Evolutionary conservation across 2,113 vertebrate species (phyloP).

Genomic region (Pedetes capensis): DNA sequence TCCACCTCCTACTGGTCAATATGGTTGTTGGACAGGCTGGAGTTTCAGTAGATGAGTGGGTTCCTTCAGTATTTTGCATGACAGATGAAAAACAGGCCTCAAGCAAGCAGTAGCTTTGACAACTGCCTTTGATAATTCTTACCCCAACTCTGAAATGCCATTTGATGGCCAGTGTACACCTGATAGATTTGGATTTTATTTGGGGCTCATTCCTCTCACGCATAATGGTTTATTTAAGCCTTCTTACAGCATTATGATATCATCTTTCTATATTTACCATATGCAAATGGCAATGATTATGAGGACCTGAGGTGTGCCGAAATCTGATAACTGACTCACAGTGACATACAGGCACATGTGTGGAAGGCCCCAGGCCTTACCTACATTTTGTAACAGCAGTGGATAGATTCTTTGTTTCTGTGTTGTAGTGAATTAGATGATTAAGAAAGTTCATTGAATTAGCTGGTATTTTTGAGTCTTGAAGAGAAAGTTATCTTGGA

Average conservation of each 20-base stretch:
- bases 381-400: background rate
- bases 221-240: conserved; percentile 20
- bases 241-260: background rate
- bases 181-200: background rate
- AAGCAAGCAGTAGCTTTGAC: background rate
- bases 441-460: conserved; percentile 35
- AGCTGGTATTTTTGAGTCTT: conserved; percentile 33
- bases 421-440: conserved; percentile 14
- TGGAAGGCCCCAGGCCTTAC: background rate
- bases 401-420: background rate
- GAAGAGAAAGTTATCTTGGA: conserved; percentile 16
- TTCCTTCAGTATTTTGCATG: background rate
- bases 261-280: conserved; percentile 1
- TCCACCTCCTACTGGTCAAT: background rate
- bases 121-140: background rate
- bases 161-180: background rate
- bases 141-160: background rate
- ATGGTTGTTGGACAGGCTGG: background rate
- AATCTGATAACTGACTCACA: background rate
- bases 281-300: background rate
- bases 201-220: background rate
- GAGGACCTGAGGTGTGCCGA: background rate
- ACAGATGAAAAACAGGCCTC: background rate
- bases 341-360: background rate
- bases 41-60: background rate